Base-by-base conservation (phyloP, 2,797 vertebrate genomes). In the Mormyrops attenuatus region DNA sequence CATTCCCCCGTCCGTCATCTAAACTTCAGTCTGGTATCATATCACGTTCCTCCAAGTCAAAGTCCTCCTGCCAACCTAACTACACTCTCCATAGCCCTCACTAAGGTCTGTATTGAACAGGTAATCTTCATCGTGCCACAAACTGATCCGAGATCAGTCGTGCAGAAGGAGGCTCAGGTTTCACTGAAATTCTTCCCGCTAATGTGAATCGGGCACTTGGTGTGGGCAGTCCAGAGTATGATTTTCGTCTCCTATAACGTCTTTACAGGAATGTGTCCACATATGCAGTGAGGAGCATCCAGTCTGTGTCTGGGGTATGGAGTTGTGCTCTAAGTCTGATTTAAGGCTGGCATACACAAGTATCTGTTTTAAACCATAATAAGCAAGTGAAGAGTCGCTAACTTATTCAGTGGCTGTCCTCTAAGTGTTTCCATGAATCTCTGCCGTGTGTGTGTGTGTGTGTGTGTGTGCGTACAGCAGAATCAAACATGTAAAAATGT, bases 71-170 rank as follows among this genome's bases (percentile, higher is more conserved):
- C 63, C 34, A 22, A 20, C 11, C 73, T 30, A 38, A 15, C 80
- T 26, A 66, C 34, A 41, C 55, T 34, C 82, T 84, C 30, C 53
- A 34, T 22, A 11, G 26, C 13, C 38, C 60, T 63, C 20, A 63
- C 47, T n/a, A n/a, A n/a, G n/a, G n/a, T 89, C 88, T 89, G 87
- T 60, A 82, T 44, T 80, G 13, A 17, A 41, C 6, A 87, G 52
- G 52, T 52, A 57, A 41, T 87, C 34, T 34, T 52, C 53, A 57
- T 17, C 26, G 30, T 22, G 38, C 26, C 44, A n/a, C 34, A 44
- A 41, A 85, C 77, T 26, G 20, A 34, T 47, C 41, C 44, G 55
- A 87, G 50, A 47, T 50, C 52, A 77, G 57, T 80, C 30, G 22
- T 5, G 47, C 44, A 60, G 80, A n/a, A 80, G 22, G 22, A 55